Base-by-base conservation (phyloP, 2,113 vertebrate genomes). In the Nesogale talazaci region DNA sequence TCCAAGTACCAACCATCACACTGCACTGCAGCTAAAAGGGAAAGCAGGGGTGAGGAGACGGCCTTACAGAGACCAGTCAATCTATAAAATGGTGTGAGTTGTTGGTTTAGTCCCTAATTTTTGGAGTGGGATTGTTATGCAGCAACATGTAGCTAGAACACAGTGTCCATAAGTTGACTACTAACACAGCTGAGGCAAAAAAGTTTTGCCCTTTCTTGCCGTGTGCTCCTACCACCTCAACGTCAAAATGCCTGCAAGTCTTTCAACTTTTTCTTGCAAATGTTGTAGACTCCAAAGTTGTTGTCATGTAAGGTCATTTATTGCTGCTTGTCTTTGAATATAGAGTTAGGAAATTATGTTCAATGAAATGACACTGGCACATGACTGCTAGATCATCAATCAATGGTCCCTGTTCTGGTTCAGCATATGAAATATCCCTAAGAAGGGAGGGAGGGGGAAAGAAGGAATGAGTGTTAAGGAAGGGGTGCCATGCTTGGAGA, bases 291-390 rank as follows among this genome's bases (percentile, higher is more conserved):
- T 92, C 65, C 9, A 15, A 52, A 63, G 69, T 69, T 52, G 46
- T 25, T 56, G 81, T 80, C 52, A 80, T 56, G n/a, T 16, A 31
- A 59, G 4, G 38, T 56, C 9, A 75, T 76, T 23, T 67, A 69
- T 36, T 94, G 19, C 78, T n/a, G 46, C 27, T 67, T 84, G 38
- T 72, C 14, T 78, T 84, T 86, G 87, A 27, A 86, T 78, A 15
- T 89, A 77, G 83, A 91, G 40, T 69, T n/a, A 86, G 76, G 57
- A 79, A 74, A n/a, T 92, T 59, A 42, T 46, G 31, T 27, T 59
- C 31, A 52, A 23, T 83, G 72, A 70, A 56, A 91, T 52, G 61
- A 59, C 3, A 20, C 52, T 80, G 20, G 6, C 2, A 65, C 27
- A 38, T 27, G 85, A 75, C 82, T 82, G n/a, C 17, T 59, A 19